Base-by-base conservation (phyloP, 1,140 invertebrate genomes). In the Zophobas morio region DNA sequence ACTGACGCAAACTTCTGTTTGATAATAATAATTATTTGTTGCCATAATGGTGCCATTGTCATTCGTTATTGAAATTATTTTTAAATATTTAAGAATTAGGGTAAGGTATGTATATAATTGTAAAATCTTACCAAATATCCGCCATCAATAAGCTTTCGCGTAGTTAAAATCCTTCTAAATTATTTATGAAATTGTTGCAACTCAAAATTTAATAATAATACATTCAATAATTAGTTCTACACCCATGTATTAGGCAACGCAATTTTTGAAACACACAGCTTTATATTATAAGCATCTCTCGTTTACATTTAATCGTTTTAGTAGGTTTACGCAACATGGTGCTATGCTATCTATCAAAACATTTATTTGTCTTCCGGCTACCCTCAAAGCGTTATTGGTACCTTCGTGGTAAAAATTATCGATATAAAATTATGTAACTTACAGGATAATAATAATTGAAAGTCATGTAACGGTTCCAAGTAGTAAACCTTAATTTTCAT, bases 81-180 rank as follows among this genome's bases (percentile, higher is more conserved):
- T 46, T 8, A 46, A 46, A 46, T 46, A 46, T 46, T 46, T 46
- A 46, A 46, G 36, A 37, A 20, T 20, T 20, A 20, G 20, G 20
- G 20, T 20, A 20, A 20, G 20, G 20, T 20, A 20, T 20, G 20
- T 20, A 20, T 20, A 20, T 20, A 40, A n/a, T 66, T 66, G n/a
- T 66, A 6, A 32, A 66, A 32, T 66, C 60, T 66, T 66, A 20
- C 39, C 37, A 66, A 66, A 66, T 4, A 66, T 66, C 60, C 60
- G 39, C 39, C 20, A 37, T 20, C 20, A 66, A 66, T 66, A n/a
- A 32, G n/a, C 39, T 40, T 33, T 66, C 0, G 20, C 42, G 8
- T 42, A 42, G 40, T 32, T 66, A 20, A 46, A 46, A 33, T 35
- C 20, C 4, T 37, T 66, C 8, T 66, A 66, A 66, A 66, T 42